These are phyloP conservation scores for Meriones unguiculatus DNA, from an alignment of 2,113 vertebrate genomes.

Conservation along the genomic window DNA sequence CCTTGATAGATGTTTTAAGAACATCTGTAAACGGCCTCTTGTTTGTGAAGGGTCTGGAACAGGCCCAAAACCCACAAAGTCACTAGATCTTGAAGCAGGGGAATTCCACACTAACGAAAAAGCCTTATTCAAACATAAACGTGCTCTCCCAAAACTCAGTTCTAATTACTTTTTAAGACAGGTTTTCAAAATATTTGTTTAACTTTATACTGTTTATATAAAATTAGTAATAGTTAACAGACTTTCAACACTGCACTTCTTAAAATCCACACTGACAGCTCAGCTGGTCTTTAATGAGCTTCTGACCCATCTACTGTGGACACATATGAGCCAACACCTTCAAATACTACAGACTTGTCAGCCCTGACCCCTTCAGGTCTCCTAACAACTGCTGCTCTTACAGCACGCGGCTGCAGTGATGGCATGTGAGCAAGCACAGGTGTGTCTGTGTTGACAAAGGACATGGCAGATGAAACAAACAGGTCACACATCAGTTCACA, in stretches of 20 bases:
- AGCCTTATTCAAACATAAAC: constrained; percentile 63
- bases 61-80: constrained; percentile 74
- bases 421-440: rapidly evolving
- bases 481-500: not conserved
- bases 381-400: not conserved
- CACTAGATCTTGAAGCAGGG: constrained; percentile 74
- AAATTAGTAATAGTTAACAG: constrained; percentile 72
- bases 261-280: constrained; percentile 52
- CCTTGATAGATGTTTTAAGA: constrained; percentile 60
- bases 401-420: not conserved
- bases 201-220: constrained; percentile 71
- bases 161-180: constrained; percentile 78
- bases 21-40: constrained; percentile 68
- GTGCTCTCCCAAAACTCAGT: constrained; percentile 62
- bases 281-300: constrained; percentile 33
- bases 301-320: not conserved
- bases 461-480: not conserved
- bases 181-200: constrained; percentile 79
- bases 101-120: constrained; percentile 81
- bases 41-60: constrained; percentile 79
- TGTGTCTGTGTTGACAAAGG: not conserved
- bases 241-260: constrained; percentile 46
- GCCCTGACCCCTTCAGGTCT: not conserved
- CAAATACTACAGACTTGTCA: not conserved
- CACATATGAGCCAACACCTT: not conserved